phyloP scores from a whole-genome alignment of 2,888 invertebrate species.

The Macaria notata region DNA sequence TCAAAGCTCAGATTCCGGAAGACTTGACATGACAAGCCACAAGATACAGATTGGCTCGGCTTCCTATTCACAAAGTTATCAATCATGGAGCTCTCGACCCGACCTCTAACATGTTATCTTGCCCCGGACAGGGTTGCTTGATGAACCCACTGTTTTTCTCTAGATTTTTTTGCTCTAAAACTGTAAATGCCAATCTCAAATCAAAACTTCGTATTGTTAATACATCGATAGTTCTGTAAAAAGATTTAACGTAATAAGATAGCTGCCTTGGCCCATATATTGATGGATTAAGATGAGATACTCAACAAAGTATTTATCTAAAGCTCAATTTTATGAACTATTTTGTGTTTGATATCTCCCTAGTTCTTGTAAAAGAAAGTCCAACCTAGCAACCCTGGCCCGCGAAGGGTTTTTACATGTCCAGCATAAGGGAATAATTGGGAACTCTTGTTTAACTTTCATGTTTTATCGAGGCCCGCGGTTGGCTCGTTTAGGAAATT shows the following conservation, averaged over 20 bases:
- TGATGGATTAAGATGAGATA: too few species aligned
- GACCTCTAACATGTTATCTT: slow-evolving; percentile 28
- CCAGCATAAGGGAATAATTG: slow-evolving; percentile 21
- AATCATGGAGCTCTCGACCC: slow-evolving; percentile 29
- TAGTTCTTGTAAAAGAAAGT: too few species aligned
- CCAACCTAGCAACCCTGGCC: background rate
- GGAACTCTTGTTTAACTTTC: slow-evolving; percentile 22
- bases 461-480: slow-evolving; percentile 5
- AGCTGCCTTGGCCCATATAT: too few species aligned
- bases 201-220: too few species aligned
- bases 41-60: slow-evolving; percentile 32
- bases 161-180: too few species aligned
- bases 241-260: too few species aligned
- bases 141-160: too few species aligned
- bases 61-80: slow-evolving; percentile 32
- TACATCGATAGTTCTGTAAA: too few species aligned
- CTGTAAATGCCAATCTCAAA: too few species aligned
- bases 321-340: too few species aligned
- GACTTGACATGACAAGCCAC: slow-evolving; percentile 16
- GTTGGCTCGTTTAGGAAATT: slow-evolving; percentile 3
- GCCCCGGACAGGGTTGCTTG: slow-evolving; percentile 14
- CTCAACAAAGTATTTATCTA: too few species aligned
- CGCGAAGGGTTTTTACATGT: slow-evolving; percentile 20
- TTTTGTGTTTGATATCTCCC: too few species aligned
- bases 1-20: slow-evolving; percentile 17